Conservation (phyloP, 2,797 vertebrate species). For the Aldrovandia affinis region DNA sequence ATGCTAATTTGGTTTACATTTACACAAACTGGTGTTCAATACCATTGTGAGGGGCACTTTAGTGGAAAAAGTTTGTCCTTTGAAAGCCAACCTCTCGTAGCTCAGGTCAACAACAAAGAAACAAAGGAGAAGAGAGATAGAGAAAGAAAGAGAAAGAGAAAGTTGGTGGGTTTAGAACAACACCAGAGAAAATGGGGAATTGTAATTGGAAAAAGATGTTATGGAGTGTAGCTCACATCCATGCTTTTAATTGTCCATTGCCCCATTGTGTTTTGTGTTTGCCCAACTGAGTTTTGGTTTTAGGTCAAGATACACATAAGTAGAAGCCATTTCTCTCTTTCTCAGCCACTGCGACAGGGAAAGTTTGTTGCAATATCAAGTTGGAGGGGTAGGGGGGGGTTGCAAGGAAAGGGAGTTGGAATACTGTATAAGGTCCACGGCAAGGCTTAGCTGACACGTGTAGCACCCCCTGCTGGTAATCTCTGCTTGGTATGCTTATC, state of each 20-base stretch:
- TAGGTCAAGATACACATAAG: slow-evolving; percentile 2
- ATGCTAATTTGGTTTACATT: not conserved
- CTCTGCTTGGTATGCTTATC: slow-evolving; percentile 49
- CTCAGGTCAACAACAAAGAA: slow-evolving; percentile 7
- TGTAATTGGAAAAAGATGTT: slow-evolving; percentile 21
- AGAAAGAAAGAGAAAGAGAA: not conserved
- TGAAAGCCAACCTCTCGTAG: slow-evolving; percentile 13
- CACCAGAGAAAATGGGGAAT: slow-evolving; percentile 33
- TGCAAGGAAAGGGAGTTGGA: slow-evolving; percentile 32
- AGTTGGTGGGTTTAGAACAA: not conserved
- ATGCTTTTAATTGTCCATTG: slow-evolving; percentile 51
- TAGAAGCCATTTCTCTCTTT: slow-evolving; percentile 58
- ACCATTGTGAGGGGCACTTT: not conserved
- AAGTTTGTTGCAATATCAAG: slow-evolving; percentile 40
- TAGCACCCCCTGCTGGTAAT: slow-evolving; percentile 52
- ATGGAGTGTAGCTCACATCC: slow-evolving; percentile 24
- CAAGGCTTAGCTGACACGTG: slow-evolving; percentile 43
- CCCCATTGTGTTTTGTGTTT: slow-evolving; percentile 34
- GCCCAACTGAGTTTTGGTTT: not conserved
- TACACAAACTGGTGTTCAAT: not conserved
- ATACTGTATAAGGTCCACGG: slow-evolving; percentile 51
- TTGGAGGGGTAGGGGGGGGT: not conserved
- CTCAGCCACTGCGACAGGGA: slow-evolving; percentile 61
- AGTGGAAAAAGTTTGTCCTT: not conserved
- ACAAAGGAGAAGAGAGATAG: not conserved